Conservation (phyloP, 1,140 invertebrate genomes). For the Holcopasites calliopsidis region DNA sequence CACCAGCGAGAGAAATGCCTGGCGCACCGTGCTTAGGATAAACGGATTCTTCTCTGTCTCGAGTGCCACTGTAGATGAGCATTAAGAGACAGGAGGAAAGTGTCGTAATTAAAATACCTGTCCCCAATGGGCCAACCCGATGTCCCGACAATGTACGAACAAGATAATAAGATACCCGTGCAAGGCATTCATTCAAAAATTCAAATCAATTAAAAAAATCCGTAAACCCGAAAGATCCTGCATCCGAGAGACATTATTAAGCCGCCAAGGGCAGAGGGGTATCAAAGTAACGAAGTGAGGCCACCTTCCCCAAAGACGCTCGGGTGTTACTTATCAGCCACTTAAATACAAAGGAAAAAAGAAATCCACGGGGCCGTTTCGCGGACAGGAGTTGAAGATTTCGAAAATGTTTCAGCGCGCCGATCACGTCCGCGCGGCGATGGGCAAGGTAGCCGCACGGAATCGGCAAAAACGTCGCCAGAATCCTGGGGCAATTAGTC, state of each 20-base stretch:
- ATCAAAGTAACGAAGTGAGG: too few species aligned
- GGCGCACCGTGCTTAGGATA: conserved; percentile 20
- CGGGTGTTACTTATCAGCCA: background rate
- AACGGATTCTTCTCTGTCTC: conserved; percentile 24
- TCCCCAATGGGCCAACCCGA: too few species aligned
- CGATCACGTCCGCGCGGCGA: conserved; percentile 66
- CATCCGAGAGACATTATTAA: too few species aligned
- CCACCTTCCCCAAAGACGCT: too few species aligned
- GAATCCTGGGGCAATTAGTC: conserved; percentile 79
- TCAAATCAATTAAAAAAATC: too few species aligned
- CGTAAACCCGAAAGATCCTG: too few species aligned
- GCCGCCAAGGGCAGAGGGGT: too few species aligned
- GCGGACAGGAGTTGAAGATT: conserved; percentile 41
- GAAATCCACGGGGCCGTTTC: background rate
- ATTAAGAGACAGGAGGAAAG: conserved; percentile 23
- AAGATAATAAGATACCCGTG: background rate
- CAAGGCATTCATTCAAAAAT: too few species aligned
- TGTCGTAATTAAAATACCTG: conserved; percentile 31
- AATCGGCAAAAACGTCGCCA: conserved; percentile 59
- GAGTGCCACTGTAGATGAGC: background rate
- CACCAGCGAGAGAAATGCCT: conserved; percentile 16
- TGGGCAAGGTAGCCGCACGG: background rate
- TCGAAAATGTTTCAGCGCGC: conserved; percentile 67
- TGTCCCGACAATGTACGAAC: background rate
- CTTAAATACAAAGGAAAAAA: background rate